A percentile compares a stretch with the other conserved stretches of the same genome.
Evolutionary conservation across 1,140 invertebrate genomes (phyloP).

Genomic region (Mizuhopecten yessoensis): DNA sequence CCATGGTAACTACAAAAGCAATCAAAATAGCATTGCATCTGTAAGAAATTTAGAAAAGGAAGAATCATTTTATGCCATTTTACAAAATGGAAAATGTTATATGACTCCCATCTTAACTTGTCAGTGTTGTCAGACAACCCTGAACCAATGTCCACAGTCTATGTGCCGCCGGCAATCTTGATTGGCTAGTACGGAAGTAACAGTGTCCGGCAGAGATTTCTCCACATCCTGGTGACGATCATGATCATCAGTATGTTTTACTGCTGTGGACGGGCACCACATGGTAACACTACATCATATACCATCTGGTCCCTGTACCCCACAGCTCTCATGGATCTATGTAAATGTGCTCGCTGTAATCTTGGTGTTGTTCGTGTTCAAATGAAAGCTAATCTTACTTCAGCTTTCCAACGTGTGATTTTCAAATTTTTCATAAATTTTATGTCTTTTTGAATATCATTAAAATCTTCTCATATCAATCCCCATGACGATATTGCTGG

Average conservation of each 20-base stretch:
- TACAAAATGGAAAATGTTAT: no score
- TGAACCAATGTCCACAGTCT: no score
- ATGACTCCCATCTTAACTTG: no score
- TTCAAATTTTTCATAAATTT: neutral
- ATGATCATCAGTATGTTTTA: neutral
- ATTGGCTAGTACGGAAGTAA: no score
- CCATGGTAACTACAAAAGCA: no score
- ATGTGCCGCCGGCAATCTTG: no score
- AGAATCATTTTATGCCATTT: no score
- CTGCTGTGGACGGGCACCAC: neutral
- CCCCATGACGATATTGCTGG: no score
- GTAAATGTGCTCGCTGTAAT: neutral
- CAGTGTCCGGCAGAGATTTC: no score
- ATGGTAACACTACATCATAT: neutral
- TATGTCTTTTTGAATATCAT: constrained; percentile 36
- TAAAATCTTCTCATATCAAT: neutral
- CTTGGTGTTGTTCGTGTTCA: constrained; percentile 7
- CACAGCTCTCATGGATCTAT: neutral
- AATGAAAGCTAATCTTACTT: neutral
- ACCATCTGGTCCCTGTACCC: neutral
- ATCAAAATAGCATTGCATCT: no score
- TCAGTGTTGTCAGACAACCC: no score
- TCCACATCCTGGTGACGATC: neutral
- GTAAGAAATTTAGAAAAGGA: no score
- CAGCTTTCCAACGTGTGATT: neutral